Evolutionary conservation across 1,140 invertebrate genomes (phyloP), one percentile per base, ranked within the genome.

Genomic region (Varroa destructor): DNA sequence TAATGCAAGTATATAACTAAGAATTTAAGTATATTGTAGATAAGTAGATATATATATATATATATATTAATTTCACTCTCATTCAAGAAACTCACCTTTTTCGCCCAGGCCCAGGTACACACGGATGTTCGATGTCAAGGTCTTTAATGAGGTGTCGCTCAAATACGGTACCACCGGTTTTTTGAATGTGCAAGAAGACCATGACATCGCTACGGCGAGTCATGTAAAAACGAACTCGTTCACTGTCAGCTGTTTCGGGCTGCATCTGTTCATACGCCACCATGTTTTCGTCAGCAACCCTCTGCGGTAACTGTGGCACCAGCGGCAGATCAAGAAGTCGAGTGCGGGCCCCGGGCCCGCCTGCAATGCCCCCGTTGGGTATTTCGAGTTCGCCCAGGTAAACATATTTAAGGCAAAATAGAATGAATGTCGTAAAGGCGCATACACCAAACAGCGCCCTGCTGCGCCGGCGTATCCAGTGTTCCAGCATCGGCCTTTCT

Each of bases 121-220:
- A 97, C 55, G 89, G 89, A 76, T 88, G 84, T 83, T 90, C 85
- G 25, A 93, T 81, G 81, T 93, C 91, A 75, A 97, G 84, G 84
- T 96, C 91, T 82, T 89, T 88, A 56, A 94, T 93, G 73, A 97
- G 84, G 81, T 97, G 92, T 77, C 88, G 87, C 10, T 93, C 93
- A 81, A 98, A 97, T 1, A 90, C 88, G n/a, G 93, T 95, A 42
- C 89, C 89, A 79, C 89, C 89, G 74, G 89, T 92, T 80, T 99
- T 98, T 81, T 98, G 95, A 81, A 98, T 97, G 79, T 99, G 95
- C 57, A 99, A 81, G 80, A 98, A 98, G 36, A 99, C 93, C 83
- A 99, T 89, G 36, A 98, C 94, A 83, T 98, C 95, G 76, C 90
- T 87, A 6, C 87, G 61, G 12, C 61, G 61, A 12, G 37, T 67